Evolutionary conservation across 2,888 invertebrate species (phyloP).

Genomic region (Lasioglossum zephyrum): DNA sequence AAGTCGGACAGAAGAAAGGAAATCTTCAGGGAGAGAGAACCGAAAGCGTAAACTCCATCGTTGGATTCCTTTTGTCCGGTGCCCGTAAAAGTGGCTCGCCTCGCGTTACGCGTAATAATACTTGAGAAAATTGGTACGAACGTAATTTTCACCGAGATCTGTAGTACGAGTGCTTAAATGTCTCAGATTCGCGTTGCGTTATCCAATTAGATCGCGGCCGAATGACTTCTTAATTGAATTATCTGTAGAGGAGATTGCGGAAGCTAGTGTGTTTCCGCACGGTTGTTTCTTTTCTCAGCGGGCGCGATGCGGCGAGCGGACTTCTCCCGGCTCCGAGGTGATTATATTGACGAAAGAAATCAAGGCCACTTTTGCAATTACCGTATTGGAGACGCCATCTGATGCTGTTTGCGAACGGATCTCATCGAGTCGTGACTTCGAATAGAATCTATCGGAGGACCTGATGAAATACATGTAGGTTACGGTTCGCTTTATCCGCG

Average conservation of each 20-base stretch:
- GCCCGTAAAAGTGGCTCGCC: background rate
- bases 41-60: background rate
- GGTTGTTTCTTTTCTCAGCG: background rate
- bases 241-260: slow-evolving; percentile 32
- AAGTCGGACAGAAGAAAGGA: background rate
- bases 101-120: background rate
- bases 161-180: background rate
- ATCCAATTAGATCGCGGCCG: slow-evolving; percentile 27
- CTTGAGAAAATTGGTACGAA: slow-evolving; percentile 21
- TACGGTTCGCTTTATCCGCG: slow-evolving; percentile 24
- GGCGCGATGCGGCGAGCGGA: background rate
- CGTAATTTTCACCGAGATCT: slow-evolving; percentile 30
- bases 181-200: slow-evolving; percentile 10
- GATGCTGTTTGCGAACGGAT: background rate
- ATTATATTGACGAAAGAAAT: background rate
- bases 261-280: background rate
- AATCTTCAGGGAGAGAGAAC: background rate
- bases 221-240: slow-evolving; percentile 32
- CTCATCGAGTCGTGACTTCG: slow-evolving; percentile 6
- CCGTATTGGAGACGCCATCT: background rate
- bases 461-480: background rate
- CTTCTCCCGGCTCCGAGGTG: background rate
- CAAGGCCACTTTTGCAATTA: slow-evolving; percentile 11
- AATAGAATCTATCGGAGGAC: background rate
- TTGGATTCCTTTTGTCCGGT: background rate